These are phyloP conservation scores for Bergia sp. DNA, from an alignment of 92 coral and sea anemone genomes.

Conservation along the genomic window DNA sequence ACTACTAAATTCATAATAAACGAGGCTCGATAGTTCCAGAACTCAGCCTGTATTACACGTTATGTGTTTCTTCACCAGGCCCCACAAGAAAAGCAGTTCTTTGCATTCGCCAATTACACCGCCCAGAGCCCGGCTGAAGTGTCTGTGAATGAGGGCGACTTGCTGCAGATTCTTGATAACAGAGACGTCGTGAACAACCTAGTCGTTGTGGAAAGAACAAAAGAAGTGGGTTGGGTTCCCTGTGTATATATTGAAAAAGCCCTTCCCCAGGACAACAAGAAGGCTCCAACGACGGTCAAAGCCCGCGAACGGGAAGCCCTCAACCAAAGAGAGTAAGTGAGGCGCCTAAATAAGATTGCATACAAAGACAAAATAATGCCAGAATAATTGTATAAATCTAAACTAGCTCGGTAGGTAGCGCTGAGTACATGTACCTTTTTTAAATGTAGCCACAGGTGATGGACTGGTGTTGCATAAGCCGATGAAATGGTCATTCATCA, in stretches of 20 bases:
- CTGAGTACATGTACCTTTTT: no score
- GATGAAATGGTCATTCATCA: no score
- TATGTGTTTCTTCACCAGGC: conserved; percentile 47
- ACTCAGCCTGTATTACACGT: background rate
- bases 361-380: no score
- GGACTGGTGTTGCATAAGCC: no score
- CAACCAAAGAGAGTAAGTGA: conserved; percentile 84
- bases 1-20: background rate
- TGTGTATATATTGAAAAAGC: conserved; percentile 65
- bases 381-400: no score
- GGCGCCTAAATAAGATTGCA: no score
- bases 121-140: conserved; percentile 79
- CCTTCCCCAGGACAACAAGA: conserved; percentile 65
- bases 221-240: conserved; percentile 87
- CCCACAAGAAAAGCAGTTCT: conserved; percentile 56
- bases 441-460: no score
- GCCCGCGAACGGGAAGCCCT: conserved; percentile 83
- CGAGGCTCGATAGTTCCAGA: background rate
- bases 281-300: conserved; percentile 63
- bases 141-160: conserved; percentile 83
- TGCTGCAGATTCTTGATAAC: conserved; percentile 74
- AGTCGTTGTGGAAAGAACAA: conserved; percentile 71
- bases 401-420: no score
- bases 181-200: conserved; percentile 65
- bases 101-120: conserved; percentile 81